Evolutionary conservation across 1,140 invertebrate genomes (phyloP), one percentile per base, ranked within the genome.

Genomic region (Oreohelix idahoensis): DNA sequence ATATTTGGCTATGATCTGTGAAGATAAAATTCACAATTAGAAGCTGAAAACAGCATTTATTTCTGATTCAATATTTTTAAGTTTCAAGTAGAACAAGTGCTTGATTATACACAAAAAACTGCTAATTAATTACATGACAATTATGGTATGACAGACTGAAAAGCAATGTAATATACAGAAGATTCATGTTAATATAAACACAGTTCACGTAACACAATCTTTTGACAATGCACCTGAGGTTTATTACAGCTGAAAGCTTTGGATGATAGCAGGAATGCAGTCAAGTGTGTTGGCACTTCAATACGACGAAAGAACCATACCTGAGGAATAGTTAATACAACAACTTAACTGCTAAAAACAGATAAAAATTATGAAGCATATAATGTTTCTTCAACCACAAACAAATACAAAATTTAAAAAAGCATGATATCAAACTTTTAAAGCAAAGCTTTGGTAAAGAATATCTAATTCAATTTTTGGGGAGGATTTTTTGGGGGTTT

Each of bases 241-340:
- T 66, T 66, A 23, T 83, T 77, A 10, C 58, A 79, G 39, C 87
- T 91, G 45, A 89, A 85, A 20, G 75, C 83, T 92, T 91, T 85
- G 87, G 95, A 83, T 96, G 93, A 93, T 95, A 95, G 84, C 11
- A 92, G 83, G 13, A 98, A 94, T 79, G 96, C 96, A 0, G 96
- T 95, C 70, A 92, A 92, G 92, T 99, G 97, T 85, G 96, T 98
- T 75, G 95, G 95, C 49, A 97, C 94, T 90, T 97, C 96, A 82
- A 98, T 96, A 32, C 98, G 94, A 88, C 97, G 96, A 91, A 98
- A 97, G 86, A 96, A 96, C 97, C 97, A 99, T 20, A 98, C 89
- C 95, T 95, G 84, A 10, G 63, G 69, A 84, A 20, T 15, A 45
- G 36, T 26, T 49, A n/a, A 58, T 4, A n/a, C 10, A 58, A 58